Percentiles rank a stretch among this genome's conserved stretches.
These are phyloP conservation scores for Pyrrhura leucotis DNA, from an alignment of 2,797 vertebrate species.

Conservation along the genomic window DNA sequence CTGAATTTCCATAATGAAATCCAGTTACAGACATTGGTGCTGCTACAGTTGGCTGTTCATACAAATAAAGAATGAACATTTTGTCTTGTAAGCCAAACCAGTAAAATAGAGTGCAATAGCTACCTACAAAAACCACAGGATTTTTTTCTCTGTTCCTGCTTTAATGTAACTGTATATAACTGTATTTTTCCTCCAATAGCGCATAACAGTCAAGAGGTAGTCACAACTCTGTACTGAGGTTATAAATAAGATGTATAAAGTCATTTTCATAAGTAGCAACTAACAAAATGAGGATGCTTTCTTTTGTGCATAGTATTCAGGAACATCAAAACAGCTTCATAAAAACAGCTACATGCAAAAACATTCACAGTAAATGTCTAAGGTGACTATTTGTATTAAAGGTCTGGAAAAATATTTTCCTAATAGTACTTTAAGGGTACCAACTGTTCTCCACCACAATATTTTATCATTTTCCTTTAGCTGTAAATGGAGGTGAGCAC, in stretches of 20 bases:
- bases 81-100: conserved; percentile 35
- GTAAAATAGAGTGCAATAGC: conserved; percentile 27
- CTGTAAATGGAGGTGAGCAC: background rate
- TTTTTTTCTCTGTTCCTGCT: background rate
- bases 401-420: background rate
- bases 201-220: conserved; percentile 5
- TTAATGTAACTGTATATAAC: background rate
- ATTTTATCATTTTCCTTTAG: background rate
- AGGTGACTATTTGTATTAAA: background rate
- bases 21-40: conserved; percentile 74
- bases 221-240: background rate
- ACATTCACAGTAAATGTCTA: background rate
- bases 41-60: conserved; percentile 72
- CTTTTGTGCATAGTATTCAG: background rate
- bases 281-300: conserved; percentile 39
- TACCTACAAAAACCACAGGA: background rate
- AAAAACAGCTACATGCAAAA: conserved; percentile 12
- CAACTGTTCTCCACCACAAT: background rate
- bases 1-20: conserved; percentile 82
- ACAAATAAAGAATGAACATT: conserved; percentile 58
- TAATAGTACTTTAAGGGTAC: background rate
- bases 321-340: background rate
- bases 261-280: conserved; percentile 15
- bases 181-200: conserved; percentile 12
- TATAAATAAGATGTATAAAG: conserved; percentile 8